Conservation (phyloP, 1,140 invertebrate genomes). For the Drosophila quadrilineata region DNA sequence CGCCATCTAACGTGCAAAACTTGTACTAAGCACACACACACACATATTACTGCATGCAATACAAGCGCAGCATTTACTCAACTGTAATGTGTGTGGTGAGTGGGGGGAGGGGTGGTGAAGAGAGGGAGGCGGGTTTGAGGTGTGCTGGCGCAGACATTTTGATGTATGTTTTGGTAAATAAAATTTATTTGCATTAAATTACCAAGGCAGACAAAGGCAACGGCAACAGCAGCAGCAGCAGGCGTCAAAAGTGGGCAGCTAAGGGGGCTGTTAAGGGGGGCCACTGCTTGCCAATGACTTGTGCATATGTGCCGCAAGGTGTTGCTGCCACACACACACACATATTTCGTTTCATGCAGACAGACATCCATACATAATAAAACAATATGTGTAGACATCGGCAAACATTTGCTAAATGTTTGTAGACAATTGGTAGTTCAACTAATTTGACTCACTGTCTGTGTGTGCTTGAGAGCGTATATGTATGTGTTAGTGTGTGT, state of each 20-base stretch:
- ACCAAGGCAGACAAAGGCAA: constrained; percentile 58
- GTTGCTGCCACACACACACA: constrained; percentile 23
- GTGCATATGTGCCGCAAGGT: constrained; percentile 40
- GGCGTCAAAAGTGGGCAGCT: constrained; percentile 4
- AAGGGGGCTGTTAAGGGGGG: not conserved
- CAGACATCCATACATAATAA: not conserved
- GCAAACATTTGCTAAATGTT: constrained; percentile 77
- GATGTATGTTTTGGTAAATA: constrained; percentile 79
- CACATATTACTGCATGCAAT: constrained; percentile 36
- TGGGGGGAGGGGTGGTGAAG: not conserved
- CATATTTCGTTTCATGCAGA: too few species aligned
- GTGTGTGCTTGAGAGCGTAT: not conserved
- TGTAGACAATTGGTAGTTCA: constrained; percentile 78
- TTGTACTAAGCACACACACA: constrained; percentile 54
- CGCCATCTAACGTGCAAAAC: constrained; percentile 72
- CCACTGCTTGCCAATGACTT: constrained; percentile 28
- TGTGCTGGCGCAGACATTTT: constrained; percentile 73
- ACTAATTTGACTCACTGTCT: constrained; percentile 63
- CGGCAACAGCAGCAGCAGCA: constrained; percentile 14
- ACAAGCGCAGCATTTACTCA: not conserved
- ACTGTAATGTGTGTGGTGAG: not conserved
- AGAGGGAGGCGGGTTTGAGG: constrained; percentile 1
- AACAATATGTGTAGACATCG: constrained; percentile 39
- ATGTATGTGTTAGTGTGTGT: constrained; percentile 4
- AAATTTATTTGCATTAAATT: constrained; percentile 80